Percentiles rank a stretch among this genome's conserved stretches.
Evolutionary conservation across 2,797 vertebrate genomes (phyloP).

Genomic region (Triplophysa bombifrons): DNA sequence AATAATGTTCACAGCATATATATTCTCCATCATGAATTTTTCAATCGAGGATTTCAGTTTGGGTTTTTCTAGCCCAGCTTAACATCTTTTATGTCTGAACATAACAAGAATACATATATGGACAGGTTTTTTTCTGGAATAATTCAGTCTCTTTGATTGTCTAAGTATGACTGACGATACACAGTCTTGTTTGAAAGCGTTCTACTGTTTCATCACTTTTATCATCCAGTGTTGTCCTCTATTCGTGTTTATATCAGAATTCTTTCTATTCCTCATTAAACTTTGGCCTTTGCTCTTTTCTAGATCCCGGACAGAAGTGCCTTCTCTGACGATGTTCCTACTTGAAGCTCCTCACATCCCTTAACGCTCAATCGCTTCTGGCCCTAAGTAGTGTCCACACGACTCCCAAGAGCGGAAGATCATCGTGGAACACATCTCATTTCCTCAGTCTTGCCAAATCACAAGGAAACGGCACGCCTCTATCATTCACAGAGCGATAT

Average conservation of each 20-base stretch:
- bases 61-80: no score
- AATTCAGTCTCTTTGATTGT: not conserved
- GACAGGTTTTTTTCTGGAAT: no score
- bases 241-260: not conserved
- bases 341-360: constrained; percentile 56
- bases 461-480: constrained; percentile 5
- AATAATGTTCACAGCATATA: no score
- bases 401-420: not conserved
- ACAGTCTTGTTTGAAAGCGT: not conserved
- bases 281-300: constrained; percentile 52
- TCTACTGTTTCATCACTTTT: not conserved
- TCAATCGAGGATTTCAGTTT: no score
- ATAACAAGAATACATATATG: not conserved
- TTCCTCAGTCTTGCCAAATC: constrained; percentile 34
- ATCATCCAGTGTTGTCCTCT: not conserved
- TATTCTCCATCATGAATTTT: no score
- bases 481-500: constrained; percentile 8
- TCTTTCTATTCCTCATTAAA: not conserved
- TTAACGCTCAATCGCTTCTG: not conserved
- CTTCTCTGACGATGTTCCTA: constrained; percentile 73
- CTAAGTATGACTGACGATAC: not conserved
- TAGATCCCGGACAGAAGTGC: constrained; percentile 74
- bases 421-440: not conserved
- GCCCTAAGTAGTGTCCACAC: not conserved
- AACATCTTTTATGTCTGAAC: not conserved